phyloP scores from a whole-genome alignment of 2,888 invertebrate genomes.

The Cryptocephalus moraei region DNA sequence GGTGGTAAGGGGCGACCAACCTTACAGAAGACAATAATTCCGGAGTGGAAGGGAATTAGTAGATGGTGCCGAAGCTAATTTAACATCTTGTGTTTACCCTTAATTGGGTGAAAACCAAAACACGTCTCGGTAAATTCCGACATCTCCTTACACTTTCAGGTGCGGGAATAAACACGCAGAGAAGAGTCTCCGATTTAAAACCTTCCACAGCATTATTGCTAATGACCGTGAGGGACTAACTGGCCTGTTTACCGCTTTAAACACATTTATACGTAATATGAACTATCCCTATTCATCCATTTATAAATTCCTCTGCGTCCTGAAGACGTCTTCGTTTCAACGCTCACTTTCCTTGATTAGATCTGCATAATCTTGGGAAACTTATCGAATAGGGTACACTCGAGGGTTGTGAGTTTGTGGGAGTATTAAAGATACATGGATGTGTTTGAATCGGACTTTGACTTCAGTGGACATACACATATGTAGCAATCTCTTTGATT shows the following conservation, averaged over 20 bases:
- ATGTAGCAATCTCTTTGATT: conserved; percentile 20
- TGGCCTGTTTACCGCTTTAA: no score
- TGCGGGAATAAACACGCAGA: not conserved
- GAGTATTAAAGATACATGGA: conserved; percentile 23
- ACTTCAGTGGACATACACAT: conserved; percentile 14
- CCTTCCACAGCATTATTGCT: no score
- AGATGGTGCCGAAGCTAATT: no score
- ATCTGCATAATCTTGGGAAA: conserved; percentile 22
- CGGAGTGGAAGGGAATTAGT: no score
- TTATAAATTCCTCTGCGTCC: conserved; percentile 1
- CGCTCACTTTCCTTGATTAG: conserved; percentile 10
- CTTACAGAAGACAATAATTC: no score
- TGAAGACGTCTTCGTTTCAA: conserved; percentile 2
- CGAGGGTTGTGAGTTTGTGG: conserved; percentile 14
- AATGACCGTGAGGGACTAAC: no score
- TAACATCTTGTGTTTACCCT: no score
- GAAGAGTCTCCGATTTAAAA: no score
- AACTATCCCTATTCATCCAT: not conserved
- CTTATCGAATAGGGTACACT: conserved; percentile 17
- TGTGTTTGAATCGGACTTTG: conserved; percentile 12
- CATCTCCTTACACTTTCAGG: not conserved
- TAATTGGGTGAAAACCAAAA: no score
- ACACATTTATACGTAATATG: no score
- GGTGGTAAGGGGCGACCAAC: no score
- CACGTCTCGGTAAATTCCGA: conserved; percentile 6